Percentiles rank a stretch among this genome's conserved stretches.
These are phyloP conservation scores for Clusia tigrina DNA, from an alignment of 2,888 invertebrate genomes.

Conservation along the genomic window DNA sequence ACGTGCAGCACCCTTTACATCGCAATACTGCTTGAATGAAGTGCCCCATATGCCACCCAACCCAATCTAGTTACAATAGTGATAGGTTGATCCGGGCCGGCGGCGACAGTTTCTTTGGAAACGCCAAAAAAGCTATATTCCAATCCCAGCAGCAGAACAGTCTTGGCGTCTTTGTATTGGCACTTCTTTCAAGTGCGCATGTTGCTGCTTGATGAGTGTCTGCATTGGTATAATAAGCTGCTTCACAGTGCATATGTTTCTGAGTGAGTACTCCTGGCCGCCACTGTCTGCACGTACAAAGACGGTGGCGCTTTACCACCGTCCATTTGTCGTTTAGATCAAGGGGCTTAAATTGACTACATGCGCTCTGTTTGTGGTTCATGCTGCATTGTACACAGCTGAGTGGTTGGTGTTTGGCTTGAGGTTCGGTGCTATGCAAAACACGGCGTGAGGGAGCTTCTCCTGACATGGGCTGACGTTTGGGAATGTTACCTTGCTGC, in stretches of 20 bases:
- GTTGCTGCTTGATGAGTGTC: neutral
- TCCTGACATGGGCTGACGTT: neutral
- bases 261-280: conserved; percentile 16
- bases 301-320: conserved; percentile 24
- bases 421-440: too few species aligned
- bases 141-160: conserved; percentile 17
- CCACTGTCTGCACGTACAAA: conserved; percentile 16
- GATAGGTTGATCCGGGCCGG: neutral
- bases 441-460: neutral
- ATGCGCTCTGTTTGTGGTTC: too few species aligned
- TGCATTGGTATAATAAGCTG: conserved; percentile 20
- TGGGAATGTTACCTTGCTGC: neutral
- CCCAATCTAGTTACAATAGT: conserved; percentile 6
- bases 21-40: neutral
- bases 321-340: too few species aligned
- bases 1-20: too few species aligned
- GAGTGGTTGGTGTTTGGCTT: too few species aligned
- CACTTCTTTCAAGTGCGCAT: conserved; percentile 2
- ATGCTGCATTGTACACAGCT: too few species aligned
- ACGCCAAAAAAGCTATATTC: conserved; percentile 16
- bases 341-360: too few species aligned
- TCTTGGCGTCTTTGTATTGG: conserved; percentile 10
- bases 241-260: conserved; percentile 23
- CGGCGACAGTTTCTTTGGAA: neutral
- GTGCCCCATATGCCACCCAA: conserved; percentile 2